These are phyloP conservation scores for Myripristis murdjan DNA, from an alignment of 2,797 vertebrate genomes.

Conservation along the genomic window DNA sequence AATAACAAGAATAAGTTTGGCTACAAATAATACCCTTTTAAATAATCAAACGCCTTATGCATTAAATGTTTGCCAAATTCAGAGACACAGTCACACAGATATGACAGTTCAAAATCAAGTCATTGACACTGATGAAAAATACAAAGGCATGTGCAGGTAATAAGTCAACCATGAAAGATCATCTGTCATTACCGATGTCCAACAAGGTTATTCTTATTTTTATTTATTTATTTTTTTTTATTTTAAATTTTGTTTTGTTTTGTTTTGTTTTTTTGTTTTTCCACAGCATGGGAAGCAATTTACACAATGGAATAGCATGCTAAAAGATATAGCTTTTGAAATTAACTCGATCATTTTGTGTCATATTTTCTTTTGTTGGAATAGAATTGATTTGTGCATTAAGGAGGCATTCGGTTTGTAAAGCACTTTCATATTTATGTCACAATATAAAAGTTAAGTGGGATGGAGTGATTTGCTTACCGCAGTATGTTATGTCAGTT, in stretches of 20 bases:
- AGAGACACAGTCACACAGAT: conserved; percentile 73
- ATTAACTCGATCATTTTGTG: conserved; percentile 88
- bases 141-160: conserved; percentile 78
- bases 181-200: conserved; percentile 70
- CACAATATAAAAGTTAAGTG: conserved; percentile 89
- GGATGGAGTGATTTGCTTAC: conserved; percentile 96
- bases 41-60: conserved; percentile 90
- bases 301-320: conserved; percentile 96
- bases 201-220: conserved; percentile 72
- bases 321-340: conserved; percentile 87
- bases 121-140: conserved; percentile 48
- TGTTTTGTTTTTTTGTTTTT: conserved; percentile 81
- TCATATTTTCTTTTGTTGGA: conserved; percentile 84
- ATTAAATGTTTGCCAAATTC: conserved; percentile 91
- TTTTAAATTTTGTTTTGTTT: conserved; percentile 72
- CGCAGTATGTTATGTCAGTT: conserved; percentile 95
- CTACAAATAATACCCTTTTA: conserved; percentile 61
- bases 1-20: conserved; percentile 85
- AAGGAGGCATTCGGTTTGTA: conserved; percentile 91
- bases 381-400: conserved; percentile 91
- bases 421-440: conserved; percentile 92
- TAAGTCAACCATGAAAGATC: conserved; percentile 59
- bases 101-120: conserved; percentile 53
- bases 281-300: conserved; percentile 96
- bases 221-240: conserved; percentile 66